These are phyloP conservation scores for Euura lappo DNA, from an alignment of 1,140 invertebrate genomes.

Conservation along the genomic window DNA sequence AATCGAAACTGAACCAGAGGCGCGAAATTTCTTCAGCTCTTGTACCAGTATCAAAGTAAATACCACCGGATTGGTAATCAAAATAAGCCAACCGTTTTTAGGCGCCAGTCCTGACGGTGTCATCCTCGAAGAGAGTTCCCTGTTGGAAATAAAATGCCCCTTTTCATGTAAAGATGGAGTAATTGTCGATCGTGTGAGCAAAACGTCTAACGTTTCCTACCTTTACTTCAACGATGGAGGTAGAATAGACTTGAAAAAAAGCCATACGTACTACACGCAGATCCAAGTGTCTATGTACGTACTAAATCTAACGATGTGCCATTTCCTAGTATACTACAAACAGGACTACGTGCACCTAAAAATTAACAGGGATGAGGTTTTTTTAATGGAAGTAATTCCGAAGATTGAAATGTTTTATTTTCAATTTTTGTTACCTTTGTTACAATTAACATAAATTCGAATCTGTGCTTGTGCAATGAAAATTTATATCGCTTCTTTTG, in stretches of 20 bases:
- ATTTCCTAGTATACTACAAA: slow-evolving; percentile 23
- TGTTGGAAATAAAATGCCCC: slow-evolving; percentile 43
- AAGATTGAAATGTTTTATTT: slow-evolving; percentile 20
- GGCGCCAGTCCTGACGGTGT: slow-evolving; percentile 37
- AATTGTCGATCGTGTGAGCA: slow-evolving; percentile 27
- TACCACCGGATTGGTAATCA: slow-evolving; percentile 34
- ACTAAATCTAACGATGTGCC: slow-evolving; percentile 13
- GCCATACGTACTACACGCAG: slow-evolving; percentile 22
- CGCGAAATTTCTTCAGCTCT: slow-evolving; percentile 19
- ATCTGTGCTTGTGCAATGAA: not conserved
- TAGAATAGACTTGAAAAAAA: not conserved
- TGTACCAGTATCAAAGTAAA: slow-evolving; percentile 24
- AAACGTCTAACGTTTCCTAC: slow-evolving; percentile 30
- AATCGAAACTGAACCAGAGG: slow-evolving; percentile 24
- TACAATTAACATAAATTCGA: not conserved
- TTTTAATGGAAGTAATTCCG: slow-evolving; percentile 7
- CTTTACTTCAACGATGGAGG: slow-evolving; percentile 13
- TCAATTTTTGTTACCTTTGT: slow-evolving; percentile 11
- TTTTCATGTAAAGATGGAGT: slow-evolving; percentile 31
- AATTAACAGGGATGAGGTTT: slow-evolving; percentile 12
- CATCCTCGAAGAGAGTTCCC: slow-evolving; percentile 29
- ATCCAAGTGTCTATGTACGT: slow-evolving; percentile 28
- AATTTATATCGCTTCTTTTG: not conserved
- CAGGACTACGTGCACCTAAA: slow-evolving; percentile 15
- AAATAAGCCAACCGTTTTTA: slow-evolving; percentile 34